phyloP scores from a whole-genome alignment of 2,888 invertebrate species.

The Coelinius sp. region DNA sequence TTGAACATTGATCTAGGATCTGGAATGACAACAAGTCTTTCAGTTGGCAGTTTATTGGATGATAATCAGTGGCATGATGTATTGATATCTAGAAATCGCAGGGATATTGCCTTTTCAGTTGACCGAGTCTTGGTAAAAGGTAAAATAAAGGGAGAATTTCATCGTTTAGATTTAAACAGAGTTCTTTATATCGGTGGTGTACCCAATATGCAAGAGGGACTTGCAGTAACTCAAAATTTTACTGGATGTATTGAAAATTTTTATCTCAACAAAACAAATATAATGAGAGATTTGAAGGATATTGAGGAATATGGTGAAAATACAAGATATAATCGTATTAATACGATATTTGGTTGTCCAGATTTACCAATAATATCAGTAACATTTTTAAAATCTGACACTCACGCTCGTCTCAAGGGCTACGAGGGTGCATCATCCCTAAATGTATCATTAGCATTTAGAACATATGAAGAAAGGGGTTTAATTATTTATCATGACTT shows the following conservation, averaged over 20 bases:
- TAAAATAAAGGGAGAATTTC: conserved; percentile 91
- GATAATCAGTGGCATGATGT: conserved; percentile 99
- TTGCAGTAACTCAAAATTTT: conserved; percentile 92
- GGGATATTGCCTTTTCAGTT: conserved; percentile 92
- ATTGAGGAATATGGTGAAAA: conserved; percentile 80
- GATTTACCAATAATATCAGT: conserved; percentile 89
- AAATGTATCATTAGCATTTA: conserved; percentile 89
- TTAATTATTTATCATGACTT: conserved; percentile 90
- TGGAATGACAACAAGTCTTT: conserved; percentile 84
- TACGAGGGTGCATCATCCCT: conserved; percentile 84
- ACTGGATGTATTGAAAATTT: conserved; percentile 97
- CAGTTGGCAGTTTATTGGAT: conserved; percentile 94
- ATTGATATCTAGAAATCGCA: conserved; percentile 85
- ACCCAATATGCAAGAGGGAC: conserved; percentile 90
- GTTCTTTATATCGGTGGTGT: conserved; percentile 94
- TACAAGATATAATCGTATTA: conserved; percentile 81
- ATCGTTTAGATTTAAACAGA: conserved; percentile 90
- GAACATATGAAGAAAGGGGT: conserved; percentile 89
- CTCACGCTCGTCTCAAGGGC: conserved; percentile 85
- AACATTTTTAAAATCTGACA: conserved; percentile 86
- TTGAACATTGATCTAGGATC: conserved; percentile 92
- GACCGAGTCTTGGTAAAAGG: conserved; percentile 91
- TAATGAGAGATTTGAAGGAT: conserved; percentile 83
- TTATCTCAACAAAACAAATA: conserved; percentile 90
- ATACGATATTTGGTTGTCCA: conserved; percentile 84